phyloP scores from a whole-genome alignment of 2,113 vertebrate species.

The Gopherus evgoodei region DNA sequence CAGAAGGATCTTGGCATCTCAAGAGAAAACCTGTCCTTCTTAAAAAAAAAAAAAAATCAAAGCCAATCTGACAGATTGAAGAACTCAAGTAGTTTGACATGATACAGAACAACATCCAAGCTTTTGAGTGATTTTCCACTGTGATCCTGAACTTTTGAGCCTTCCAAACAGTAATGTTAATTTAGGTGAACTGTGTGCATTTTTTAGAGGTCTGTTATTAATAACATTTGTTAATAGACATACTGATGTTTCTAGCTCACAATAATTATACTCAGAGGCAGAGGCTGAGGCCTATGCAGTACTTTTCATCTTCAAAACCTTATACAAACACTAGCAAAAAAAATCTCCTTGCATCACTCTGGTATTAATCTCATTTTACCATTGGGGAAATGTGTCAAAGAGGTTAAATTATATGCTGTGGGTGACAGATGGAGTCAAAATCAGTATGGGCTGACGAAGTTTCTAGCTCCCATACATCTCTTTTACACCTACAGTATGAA shows the following conservation, averaged over 20 bases:
- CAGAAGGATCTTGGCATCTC: neutral
- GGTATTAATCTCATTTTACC: neutral
- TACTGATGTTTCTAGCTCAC: neutral
- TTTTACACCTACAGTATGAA: neutral
- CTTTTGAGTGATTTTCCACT: neutral
- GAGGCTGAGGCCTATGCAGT: neutral
- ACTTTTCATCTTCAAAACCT: neutral
- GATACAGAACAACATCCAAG: neutral
- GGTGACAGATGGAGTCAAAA: neutral
- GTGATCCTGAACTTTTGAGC: neutral
- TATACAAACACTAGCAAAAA: neutral
- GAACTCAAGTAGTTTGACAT: neutral
- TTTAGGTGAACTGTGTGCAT: neutral
- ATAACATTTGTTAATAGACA: neutral
- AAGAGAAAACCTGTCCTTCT: accelerated
- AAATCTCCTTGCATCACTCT: neutral
- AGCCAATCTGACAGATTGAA: neutral
- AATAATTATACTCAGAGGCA: neutral
- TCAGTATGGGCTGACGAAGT: neutral
- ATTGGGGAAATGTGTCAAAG: neutral
- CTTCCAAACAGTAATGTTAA: neutral
- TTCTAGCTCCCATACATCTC: neutral
- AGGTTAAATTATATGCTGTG: neutral
- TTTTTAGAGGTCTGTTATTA: neutral
- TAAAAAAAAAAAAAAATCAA: neutral